Base-by-base conservation (phyloP, 1,140 invertebrate genomes). In the Oryctes rhinoceros region DNA sequence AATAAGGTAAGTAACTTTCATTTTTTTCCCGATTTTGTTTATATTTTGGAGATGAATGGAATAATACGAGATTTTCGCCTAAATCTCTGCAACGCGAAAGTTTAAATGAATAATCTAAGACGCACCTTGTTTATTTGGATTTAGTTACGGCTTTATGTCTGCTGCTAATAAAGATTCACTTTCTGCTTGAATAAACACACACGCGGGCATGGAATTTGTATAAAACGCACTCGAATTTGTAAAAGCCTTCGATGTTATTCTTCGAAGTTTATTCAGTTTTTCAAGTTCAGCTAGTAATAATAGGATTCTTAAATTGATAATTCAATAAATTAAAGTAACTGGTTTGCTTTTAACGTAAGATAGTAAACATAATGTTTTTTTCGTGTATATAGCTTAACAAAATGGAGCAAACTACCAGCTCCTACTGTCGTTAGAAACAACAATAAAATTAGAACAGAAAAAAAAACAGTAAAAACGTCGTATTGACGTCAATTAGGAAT, bases 1-100 rank as follows among this genome's bases (percentile, higher is more conserved):
- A 87, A 83, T 75, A 89, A 85, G 79, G 86, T 87, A 81, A 84
- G 81, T 80, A 49, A 78, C 20, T 78, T 53, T 24, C 4, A 30
- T 71, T 30, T 71, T 71, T 3, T 71, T 13, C 35, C 35, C 24
- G 11, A 9, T 11, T 15, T 35, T 35, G 35, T 71, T 71, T 11
- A 44, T 44, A 44, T 44, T 44, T 44, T 44, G 3, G 0, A 44
- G 5, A 44, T 44, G 39, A 44, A 44, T 44, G 39, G 9, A 44
- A 44, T 30, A 30, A 30, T 44, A 44, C 9, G 39, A 44, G 5
- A 44, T 44, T 44, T 59, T 59, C 11, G 15, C 13, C 11, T 44
- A 59, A 18, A 59, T 59, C n/a, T 59, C n/a, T n/a, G 18, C 15
- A 15, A 6, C 0, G 15, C 18, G 15, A 18, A 6, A 59, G 6